Evolutionary conservation across 2,113 vertebrate genomes (phyloP), one percentile per base, ranked within the genome.

Genomic region (Amphiprion percula): DNA sequence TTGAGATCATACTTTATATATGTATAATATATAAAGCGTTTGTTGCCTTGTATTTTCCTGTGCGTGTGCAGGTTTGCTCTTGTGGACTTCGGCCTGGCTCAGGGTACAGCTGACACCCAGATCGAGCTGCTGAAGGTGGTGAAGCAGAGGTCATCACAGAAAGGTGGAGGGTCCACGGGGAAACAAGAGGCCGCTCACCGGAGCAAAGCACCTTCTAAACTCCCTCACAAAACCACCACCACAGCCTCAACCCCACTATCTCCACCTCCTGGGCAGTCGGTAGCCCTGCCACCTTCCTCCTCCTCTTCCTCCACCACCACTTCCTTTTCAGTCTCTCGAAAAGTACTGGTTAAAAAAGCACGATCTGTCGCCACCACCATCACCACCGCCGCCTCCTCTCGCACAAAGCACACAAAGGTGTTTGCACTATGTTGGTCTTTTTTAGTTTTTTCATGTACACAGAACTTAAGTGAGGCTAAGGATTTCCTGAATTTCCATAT

Each of bases 81-180:
- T 77, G 97, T 99, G 90, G 98, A 99, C 93, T 99, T 99, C 56
- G 98, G 98, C 88, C 94, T 99, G 87, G 98, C 97, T 56, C 98
- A 99, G 93, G 98, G 98, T 84, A 97, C 97, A 14, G 91, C 92
- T 15, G 96, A 99, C 90, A 99, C 97, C 0, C 95, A 96, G 94
- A 96, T 99, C 37, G 96, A 98, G 60, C 94, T 98, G 54, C 95
- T 99, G 71, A 99, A 96, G 96, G 95, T 96, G 86, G 92, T 95
- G 71, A 96, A 92, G 46, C 91, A 94, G 67, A 96, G 95, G 88
- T 44, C 92, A n/a, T 88, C 86, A 63, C 94, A 96, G 65, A 96
- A 96, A 93, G 96, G 93, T 94, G 95, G 94, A 83, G 94, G 89
- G 86, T 91, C 68, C 64, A 93, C 92, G 67, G 94, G 86, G 73